phyloP scores from a whole-genome alignment of 2,888 invertebrate species.

The Bimastos eiseni region DNA sequence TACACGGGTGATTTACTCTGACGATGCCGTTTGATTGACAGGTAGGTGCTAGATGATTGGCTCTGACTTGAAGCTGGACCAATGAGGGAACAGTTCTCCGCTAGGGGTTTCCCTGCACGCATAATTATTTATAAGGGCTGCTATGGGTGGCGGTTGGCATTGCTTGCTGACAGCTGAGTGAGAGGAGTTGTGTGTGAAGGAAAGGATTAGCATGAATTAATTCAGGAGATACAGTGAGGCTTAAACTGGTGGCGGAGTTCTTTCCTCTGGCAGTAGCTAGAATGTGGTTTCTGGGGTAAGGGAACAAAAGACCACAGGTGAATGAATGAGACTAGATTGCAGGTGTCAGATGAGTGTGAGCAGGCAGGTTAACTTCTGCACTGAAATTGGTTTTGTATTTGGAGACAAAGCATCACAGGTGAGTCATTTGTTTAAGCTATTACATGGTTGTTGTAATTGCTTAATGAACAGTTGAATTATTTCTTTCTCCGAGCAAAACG shows the following conservation, averaged over 20 bases:
- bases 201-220: background rate
- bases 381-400: background rate
- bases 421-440: background rate
- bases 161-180: background rate
- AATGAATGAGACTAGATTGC: background rate
- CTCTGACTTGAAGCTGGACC: slow-evolving; percentile 13
- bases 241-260: background rate
- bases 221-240: background rate
- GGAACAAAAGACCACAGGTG: background rate
- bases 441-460: background rate
- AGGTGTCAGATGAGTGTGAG: background rate
- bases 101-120: background rate
- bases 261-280: background rate
- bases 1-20: slow-evolving; percentile 2
- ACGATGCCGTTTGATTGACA: background rate
- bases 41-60: slow-evolving; percentile 13
- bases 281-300: background rate
- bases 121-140: background rate
- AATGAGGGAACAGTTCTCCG: background rate
- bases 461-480: background rate
- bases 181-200: background rate
- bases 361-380: background rate
- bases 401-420: background rate
- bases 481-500: background rate
- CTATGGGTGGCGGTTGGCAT: background rate